Percentiles rank a stretch among this genome's conserved stretches.
Evolutionary conservation across 1,140 invertebrate genomes (phyloP).

Genomic region (Calephelis nemesis): DNA sequence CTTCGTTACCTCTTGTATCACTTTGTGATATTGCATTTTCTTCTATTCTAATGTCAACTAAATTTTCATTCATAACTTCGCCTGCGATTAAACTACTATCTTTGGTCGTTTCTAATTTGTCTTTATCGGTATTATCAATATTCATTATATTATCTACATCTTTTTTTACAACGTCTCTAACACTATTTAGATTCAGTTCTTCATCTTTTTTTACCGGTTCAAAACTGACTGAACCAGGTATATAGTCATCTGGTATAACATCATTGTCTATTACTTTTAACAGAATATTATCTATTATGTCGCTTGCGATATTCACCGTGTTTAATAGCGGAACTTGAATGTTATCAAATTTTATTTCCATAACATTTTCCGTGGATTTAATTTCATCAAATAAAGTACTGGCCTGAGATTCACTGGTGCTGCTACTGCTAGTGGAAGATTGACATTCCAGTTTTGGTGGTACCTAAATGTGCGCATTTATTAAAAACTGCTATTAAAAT

Average conservation of each 20-base stretch:
- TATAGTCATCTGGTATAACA: neutral
- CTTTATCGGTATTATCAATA: neutral
- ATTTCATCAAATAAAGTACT: neutral
- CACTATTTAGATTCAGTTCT: neutral
- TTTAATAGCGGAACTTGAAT: neutral
- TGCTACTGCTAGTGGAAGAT: neutral
- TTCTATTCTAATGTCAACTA: no score
- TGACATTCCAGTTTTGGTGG: neutral
- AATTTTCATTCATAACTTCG: no score
- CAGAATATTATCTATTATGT: conserved; percentile 1
- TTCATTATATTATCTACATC: neutral
- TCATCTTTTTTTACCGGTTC: neutral
- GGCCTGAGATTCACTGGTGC: neutral
- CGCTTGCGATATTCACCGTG: neutral
- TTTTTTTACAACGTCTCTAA: neutral
- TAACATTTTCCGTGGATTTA: neutral
- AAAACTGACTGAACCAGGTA: neutral
- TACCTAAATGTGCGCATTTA: neutral
- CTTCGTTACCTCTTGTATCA: neutral
- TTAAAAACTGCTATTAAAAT: neutral
- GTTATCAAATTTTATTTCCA: neutral
- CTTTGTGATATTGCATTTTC: neutral
- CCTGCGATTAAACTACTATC: no score
- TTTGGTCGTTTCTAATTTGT: no score
- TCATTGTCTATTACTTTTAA: neutral